Evolutionary conservation across 1,140 invertebrate genomes (phyloP), one percentile per base, ranked within the genome.

Genomic region (Drosophila insularis): DNA sequence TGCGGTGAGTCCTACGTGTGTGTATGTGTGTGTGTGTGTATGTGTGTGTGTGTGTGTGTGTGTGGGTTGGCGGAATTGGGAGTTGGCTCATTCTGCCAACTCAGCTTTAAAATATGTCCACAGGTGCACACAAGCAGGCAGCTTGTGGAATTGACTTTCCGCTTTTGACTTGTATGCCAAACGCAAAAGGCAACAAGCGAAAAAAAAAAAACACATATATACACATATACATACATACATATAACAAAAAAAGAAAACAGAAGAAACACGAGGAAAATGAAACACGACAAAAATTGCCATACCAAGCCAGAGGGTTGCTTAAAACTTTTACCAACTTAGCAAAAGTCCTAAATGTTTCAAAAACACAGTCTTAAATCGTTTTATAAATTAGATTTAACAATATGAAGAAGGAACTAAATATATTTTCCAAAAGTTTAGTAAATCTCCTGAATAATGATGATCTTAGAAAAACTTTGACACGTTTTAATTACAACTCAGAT

Each of bases 101-200:
- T 69, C 78, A 71, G 71, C 81, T 79, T 87, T 81, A 87, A 86
- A 86, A 79, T 86, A 79, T 86, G 78, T 86, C 81, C 81, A 86
- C 81, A 78, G 81, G 78, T 87, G 78, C 68, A 81, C 70, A 69
- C 60, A 61, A 66, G 55, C 63, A 76, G 66, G 71, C 43, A 63
- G 40, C 54, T 63, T 50, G 68, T 79, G 80, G 80, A 82, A 84
- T 84, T 84, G 80, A 84, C 80, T 86, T 85, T 86, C 68, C 65
- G 82, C 71, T 79, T 86, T 87, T 78, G 78, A 87, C 82, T 86
- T 81, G 75, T 75, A 67, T 70, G 71, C 60, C 53, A 87, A 87
- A 74, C 74, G 71, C 75, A 81, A 81, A 70, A 50, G 43, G 43
- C 17, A 50, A 50, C 17, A 50, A 19, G 11, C 19, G 13, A 37